Evolutionary conservation across 2,888 invertebrate genomes (phyloP), one percentile per base, ranked within the genome.

Genomic region (Eueremaeus valkanovi): DNA sequence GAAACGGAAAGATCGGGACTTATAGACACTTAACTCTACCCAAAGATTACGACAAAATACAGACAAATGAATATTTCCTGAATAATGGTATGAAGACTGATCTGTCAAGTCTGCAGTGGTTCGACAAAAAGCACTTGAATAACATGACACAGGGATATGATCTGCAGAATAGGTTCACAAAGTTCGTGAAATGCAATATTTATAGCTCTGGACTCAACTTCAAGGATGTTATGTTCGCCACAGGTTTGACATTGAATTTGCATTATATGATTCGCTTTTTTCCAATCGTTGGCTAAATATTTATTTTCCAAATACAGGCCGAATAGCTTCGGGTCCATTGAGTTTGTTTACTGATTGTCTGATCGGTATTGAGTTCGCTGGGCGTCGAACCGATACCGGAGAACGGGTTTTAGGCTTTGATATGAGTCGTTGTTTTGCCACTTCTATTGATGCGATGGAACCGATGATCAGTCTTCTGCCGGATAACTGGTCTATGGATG

Each of bases 21-120:
- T 75, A 74, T 24, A 18, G 75, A 45, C 75, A 75, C 45, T n/a
- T 75, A 9, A 75, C 31, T 24, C 33, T 51, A 1, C 31, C 51
- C 21, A 42, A 63, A n/a, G 21, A 33, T 29, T 40, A 68, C 33
- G 74, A 51, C 40, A 31, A 42, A n/a, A 45, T 6, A n/a, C 29
- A 55, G 18, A 68, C 58, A 21, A 77, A 93, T 75, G 91, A 94
- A 83, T 93, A 96, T 85, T 97, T 94, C 85, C 91, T 97, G 72
- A 97, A 98, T 85, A 91, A 95, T 0, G 84, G 95, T n/a, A 90
- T 90, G 18, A 88, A 95, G 82, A 98, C 98, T 75, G 98, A 98
- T 85, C 87, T 98, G 79, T 89, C 95, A 27, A 95, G 92, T 80
- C 88, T 95, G 79, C 89, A 89, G 81, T 98, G 93, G 97, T 92